A percentile compares a stretch with the other conserved stretches of the same genome.
Evolutionary conservation across 2,113 vertebrate species (phyloP).

Genomic region (Otis tarda): DNA sequence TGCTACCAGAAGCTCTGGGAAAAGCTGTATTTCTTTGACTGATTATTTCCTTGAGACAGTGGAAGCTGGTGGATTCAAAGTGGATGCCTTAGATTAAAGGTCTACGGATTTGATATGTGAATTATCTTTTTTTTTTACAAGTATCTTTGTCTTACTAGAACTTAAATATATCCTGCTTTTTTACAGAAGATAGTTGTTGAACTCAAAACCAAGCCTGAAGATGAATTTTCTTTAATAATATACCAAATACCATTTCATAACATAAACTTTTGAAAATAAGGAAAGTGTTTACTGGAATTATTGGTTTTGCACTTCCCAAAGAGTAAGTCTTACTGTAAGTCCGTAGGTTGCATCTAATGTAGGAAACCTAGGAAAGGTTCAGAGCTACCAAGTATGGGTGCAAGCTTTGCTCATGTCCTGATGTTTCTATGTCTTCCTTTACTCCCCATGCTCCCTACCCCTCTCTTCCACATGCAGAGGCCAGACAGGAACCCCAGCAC

Average conservation of each 20-base stretch:
- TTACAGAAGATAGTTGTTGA: background rate
- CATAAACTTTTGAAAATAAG: background rate
- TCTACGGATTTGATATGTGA: background rate
- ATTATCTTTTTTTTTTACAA: background rate
- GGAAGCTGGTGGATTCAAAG: background rate
- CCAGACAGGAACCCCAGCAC: background rate
- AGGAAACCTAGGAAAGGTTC: background rate
- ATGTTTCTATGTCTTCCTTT: background rate
- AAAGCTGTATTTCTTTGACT: background rate
- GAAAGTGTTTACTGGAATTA: background rate
- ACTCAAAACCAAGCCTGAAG: background rate
- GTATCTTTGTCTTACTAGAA: background rate
- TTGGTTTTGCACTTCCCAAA: background rate
- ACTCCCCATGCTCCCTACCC: background rate
- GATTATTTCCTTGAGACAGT: background rate
- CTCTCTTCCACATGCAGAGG: background rate
- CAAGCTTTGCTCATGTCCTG: background rate
- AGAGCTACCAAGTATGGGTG: background rate
- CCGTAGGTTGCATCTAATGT: background rate
- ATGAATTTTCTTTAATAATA: background rate
- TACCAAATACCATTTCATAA: background rate
- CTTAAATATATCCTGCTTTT: background rate
- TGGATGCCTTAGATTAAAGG: background rate
- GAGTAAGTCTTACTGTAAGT: background rate
- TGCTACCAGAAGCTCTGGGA: background rate